phyloP scores from a whole-genome alignment of 2,888 invertebrate species.

The Lasioglossum marginatum region DNA sequence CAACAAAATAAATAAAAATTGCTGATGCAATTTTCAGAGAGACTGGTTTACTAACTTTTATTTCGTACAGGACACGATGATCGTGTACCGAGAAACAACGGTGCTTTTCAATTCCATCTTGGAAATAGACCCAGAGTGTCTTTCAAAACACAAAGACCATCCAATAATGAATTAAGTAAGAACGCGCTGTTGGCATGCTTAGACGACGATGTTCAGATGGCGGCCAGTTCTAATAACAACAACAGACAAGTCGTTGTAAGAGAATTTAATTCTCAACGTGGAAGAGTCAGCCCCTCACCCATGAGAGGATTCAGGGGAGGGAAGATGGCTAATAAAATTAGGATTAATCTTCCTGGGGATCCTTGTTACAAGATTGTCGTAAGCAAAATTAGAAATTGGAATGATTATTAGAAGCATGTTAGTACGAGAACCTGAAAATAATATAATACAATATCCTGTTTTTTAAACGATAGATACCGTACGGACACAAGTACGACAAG shows the following conservation, averaged over 20 bases:
- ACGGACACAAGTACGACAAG: slow-evolving; percentile 91
- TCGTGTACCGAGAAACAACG: slow-evolving; percentile 64
- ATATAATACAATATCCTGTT: background rate
- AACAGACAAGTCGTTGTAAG: slow-evolving; percentile 69
- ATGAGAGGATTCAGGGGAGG: slow-evolving; percentile 66
- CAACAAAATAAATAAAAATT: background rate
- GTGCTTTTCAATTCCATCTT: slow-evolving; percentile 37
- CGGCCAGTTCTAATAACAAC: slow-evolving; percentile 73
- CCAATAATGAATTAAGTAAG: slow-evolving; percentile 54
- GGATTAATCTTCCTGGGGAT: slow-evolving; percentile 50
- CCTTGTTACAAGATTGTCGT: slow-evolving; percentile 90
- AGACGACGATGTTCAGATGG: slow-evolving; percentile 79
- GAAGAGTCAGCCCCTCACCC: slow-evolving; percentile 77
- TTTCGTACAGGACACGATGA: slow-evolving; percentile 76
- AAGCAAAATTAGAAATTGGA: slow-evolving; percentile 75
- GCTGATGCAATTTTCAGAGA: background rate
- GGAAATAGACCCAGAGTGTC: slow-evolving; percentile 76
- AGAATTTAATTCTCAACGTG: slow-evolving; percentile 67
- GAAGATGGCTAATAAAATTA: slow-evolving; percentile 38
- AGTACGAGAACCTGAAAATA: background rate
- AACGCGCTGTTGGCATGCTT: slow-evolving; percentile 64
- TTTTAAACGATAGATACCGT: slow-evolving; percentile 86
- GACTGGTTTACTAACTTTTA: background rate
- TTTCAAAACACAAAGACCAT: slow-evolving; percentile 74
- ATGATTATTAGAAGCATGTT: background rate